Conservation (phyloP, 2,888 invertebrate genomes). For the Oasisia sp. region DNA sequence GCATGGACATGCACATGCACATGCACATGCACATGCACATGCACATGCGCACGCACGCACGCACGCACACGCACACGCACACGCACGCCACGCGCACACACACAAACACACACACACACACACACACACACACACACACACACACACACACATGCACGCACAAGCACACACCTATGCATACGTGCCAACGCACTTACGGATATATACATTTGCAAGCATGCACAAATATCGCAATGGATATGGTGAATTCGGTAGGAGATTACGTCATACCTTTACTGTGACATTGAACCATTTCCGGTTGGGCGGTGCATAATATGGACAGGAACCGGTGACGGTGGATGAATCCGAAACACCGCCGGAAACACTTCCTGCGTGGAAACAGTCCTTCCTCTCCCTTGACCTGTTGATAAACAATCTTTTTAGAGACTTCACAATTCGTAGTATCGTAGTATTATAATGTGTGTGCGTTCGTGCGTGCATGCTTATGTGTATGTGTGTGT, state of each 20-base stretch:
- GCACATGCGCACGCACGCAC: too few species aligned
- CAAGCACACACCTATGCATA: not conserved
- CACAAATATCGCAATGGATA: not conserved
- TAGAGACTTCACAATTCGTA: not conserved
- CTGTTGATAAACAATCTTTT: not conserved
- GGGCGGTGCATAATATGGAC: not conserved
- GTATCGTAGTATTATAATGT: not conserved
- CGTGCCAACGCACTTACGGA: not conserved
- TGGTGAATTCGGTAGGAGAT: not conserved
- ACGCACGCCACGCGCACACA: too few species aligned
- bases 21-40: too few species aligned
- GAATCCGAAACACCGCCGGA: not conserved
- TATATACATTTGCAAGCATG: not conserved
- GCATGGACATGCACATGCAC: not conserved
- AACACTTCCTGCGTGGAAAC: not conserved
- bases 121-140: not conserved
- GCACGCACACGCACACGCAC: too few species aligned
- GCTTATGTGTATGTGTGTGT: too few species aligned
- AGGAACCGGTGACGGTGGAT: not conserved
- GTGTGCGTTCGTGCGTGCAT: not conserved
- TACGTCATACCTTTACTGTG: not conserved
- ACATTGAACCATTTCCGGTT: conserved; percentile 17
- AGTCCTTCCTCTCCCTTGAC: not conserved
- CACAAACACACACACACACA: too few species aligned
- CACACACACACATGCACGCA: not conserved